These are phyloP conservation scores for Liolophura sinensis DNA, from an alignment of 1,140 invertebrate species.

Conservation along the genomic window DNA sequence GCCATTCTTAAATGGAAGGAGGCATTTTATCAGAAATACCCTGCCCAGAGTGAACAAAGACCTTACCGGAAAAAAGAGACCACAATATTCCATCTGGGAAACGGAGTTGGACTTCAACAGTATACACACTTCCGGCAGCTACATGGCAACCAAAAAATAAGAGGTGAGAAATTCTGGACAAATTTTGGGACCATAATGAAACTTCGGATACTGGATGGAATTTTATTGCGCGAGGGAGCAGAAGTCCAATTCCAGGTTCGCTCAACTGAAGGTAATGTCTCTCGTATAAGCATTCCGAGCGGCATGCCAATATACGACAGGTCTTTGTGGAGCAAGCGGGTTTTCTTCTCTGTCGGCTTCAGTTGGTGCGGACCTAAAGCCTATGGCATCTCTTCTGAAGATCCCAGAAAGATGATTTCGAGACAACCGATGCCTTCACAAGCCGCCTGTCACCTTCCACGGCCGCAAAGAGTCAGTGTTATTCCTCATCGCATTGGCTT, in stretches of 20 bases:
- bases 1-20: slow-evolving; percentile 16
- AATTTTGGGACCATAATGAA: too few relatives aligned
- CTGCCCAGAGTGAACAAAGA: slow-evolving; percentile 17
- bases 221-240: slow-evolving; percentile 5
- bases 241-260: slow-evolving; percentile 13
- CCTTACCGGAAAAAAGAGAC: slow-evolving; percentile 22
- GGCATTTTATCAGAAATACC: slow-evolving; percentile 18
- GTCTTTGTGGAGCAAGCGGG: slow-evolving; percentile 18
- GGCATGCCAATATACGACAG: slow-evolving; percentile 16
- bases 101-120: slow-evolving; percentile 10
- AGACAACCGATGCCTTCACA: too few relatives aligned
- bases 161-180: too few relatives aligned
- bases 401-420: background rate
- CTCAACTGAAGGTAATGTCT: slow-evolving; percentile 9
- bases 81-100: slow-evolving; percentile 23
- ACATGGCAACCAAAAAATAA: too few relatives aligned
- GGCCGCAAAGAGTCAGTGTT: too few relatives aligned
- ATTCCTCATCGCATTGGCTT: too few relatives aligned
- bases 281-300: slow-evolving; percentile 13
- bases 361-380: slow-evolving; percentile 29
- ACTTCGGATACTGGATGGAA: too few relatives aligned
- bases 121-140: background rate
- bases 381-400: slow-evolving; percentile 16
- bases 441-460: too few relatives aligned
- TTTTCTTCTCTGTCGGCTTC: slow-evolving; percentile 27